Base-by-base conservation (phyloP, 2,113 vertebrate species). In the Hystrix cristata region DNA sequence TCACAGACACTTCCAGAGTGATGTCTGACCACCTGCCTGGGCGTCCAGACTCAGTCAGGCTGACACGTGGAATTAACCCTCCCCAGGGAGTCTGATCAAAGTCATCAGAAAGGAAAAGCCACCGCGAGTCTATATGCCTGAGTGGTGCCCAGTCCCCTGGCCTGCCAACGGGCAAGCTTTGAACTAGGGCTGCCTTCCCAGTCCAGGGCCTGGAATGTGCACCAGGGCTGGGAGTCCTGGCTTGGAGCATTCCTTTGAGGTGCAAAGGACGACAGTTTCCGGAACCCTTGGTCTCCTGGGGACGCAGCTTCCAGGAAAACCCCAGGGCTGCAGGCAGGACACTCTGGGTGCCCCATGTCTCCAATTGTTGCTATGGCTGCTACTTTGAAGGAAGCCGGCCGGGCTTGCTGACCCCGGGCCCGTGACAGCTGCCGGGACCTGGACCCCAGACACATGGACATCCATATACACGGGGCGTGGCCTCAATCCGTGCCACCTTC, bases 381-480 rank as follows among this genome's bases (percentile, higher is more conserved):
- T 57, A 15, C 29, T 53, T 69, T 55, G 53, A 23, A 87, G 64
- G 51, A 84, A 64, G 51, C 0, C 4, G 51, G 46, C 23, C 31
- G 1, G 10, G 29, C 46, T 51, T 31, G 16, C 72, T 6, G 31
- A 10, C 27, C 38, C 1, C 3, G 1, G 25, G 3, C 43, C 64
- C 25, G 0, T 23, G 5, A 27, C 10, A 31, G 34, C n/a, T 23
- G 2, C 55, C 51, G 60, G 48, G 57, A 7, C 14, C 18, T 34
- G 57, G 57, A 7, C 53, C 67, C 51, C 53, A 34, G 25, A 7
- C 38, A 82, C 19, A 14, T 0, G 1, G 10, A 13, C 0, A 0
- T 4, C 48, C 43, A 74, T 23, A 14, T 5, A 5, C 48, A n/a
- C 43, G 43, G 8, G 15, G 2, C 21, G 21, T 2, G 4, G 0